Evolutionary conservation across 2,113 vertebrate species (phyloP), one percentile per base, ranked within the genome.

Genomic region (Melospiza melodia): DNA sequence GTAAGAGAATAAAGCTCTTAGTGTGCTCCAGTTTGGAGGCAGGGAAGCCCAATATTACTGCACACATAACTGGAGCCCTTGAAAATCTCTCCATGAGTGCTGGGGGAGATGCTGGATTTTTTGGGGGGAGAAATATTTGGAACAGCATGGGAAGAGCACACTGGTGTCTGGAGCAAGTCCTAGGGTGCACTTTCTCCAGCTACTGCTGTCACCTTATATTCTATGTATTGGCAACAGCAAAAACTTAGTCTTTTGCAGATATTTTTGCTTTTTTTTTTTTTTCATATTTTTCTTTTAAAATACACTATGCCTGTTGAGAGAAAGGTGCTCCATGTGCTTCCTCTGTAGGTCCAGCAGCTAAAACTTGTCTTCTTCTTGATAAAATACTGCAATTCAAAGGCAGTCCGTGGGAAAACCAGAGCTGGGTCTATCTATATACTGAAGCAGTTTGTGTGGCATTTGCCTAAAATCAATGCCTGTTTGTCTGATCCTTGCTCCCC

Each of bases 51-150:
- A 52, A 27, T 11, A 44, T 74, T 27, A 37, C 2, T 20, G 39
- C 6, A 15, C 3, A 51, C 5, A 15, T 33, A 74, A 51, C 5
- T 33, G 12, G 39, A 67, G 20, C 13, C 4, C 14, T 51, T 74
- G 61, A 46, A 84, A 75, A 46, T 59, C 3, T 58, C 22, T 54
- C 25, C 23, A 55, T 58, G n/a, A 17, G 1, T 77, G 4, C 4
- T 57, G 1, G 21, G 7, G 4, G 5, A 1, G 39, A 61, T 21
- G 12, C 1, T 31, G 4, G 2, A 9, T 54, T 16, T 52, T 67
- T 52, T 59, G n/a, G 4, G 22, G 4, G 6, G 18, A 33, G 25
- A 35, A 80, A 27, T 35, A 41, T 7, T 54, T 37, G 27, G n/a
- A 82, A 43, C 3, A 52, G 4, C 22, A 25, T 46, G 22, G 66